Conservation (phyloP, 1,140 invertebrate species). For the Palaemon carinicauda region DNA sequence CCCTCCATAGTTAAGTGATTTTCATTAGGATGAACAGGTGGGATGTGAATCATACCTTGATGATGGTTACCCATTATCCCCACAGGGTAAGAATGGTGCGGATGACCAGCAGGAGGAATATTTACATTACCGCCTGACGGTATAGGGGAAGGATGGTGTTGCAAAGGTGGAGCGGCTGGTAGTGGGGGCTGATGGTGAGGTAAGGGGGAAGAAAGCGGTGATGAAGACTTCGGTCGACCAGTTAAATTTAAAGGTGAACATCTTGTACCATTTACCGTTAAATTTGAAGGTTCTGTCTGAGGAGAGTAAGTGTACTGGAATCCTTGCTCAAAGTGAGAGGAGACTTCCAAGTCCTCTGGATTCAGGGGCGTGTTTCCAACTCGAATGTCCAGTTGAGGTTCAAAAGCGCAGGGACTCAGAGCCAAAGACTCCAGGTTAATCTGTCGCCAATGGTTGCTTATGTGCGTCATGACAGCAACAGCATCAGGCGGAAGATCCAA, state of each 20-base stretch:
- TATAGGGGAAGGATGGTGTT: constrained; percentile 1
- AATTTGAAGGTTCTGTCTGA: constrained; percentile 51
- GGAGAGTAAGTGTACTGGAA: constrained; percentile 56
- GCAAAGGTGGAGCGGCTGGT: constrained; percentile 13
- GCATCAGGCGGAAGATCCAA: constrained; percentile 57
- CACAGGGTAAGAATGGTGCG: constrained; percentile 21
- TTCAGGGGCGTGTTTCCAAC: constrained; percentile 48
- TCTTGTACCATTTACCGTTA: constrained; percentile 46
- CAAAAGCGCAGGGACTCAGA: constrained; percentile 45
- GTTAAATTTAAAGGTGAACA: constrained; percentile 58
- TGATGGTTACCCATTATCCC: constrained; percentile 24
- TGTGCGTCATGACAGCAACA: constrained; percentile 56
- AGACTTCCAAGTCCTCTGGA: constrained; percentile 51
- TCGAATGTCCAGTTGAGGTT: constrained; percentile 46
- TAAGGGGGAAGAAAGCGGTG: constrained; percentile 37
- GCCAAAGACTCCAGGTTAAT: constrained; percentile 46
- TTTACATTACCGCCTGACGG: neutral
- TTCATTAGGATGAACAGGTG: constrained; percentile 10
- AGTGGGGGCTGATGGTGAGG: constrained; percentile 13
- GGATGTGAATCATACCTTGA: constrained; percentile 18
- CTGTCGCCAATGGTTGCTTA: constrained; percentile 57
- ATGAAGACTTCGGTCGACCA: constrained; percentile 52
- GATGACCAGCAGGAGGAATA: constrained; percentile 6
- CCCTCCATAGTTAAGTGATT: constrained; percentile 18
- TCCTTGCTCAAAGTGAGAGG: constrained; percentile 41